These are phyloP conservation scores for Toxostoma redivivum DNA, from an alignment of 2,113 vertebrate genomes.

Conservation along the genomic window DNA sequence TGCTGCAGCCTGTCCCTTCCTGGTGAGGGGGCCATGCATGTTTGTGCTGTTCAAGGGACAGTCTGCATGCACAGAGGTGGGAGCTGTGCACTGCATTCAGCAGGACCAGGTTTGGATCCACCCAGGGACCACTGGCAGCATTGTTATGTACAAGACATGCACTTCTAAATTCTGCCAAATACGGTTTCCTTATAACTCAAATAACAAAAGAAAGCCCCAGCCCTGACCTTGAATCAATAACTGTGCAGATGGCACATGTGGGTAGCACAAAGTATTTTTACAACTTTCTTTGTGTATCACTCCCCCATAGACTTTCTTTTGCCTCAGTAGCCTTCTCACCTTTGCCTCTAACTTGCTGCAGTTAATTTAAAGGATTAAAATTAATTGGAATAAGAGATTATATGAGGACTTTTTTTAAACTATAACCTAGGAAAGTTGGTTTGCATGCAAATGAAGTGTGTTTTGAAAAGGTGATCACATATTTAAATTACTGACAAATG, in stretches of 20 bases:
- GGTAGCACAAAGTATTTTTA: neutral
- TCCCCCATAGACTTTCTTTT: neutral
- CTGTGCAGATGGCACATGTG: neutral
- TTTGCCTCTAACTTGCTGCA: neutral
- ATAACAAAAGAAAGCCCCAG: neutral
- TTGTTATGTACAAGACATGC: neutral
- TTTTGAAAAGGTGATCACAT: neutral
- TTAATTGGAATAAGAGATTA: neutral
- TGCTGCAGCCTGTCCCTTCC: neutral
- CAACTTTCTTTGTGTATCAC: neutral
- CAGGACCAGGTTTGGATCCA: neutral
- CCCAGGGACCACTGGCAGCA: neutral
- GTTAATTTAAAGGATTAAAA: slow-evolving; percentile 15
- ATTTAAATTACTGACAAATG: neutral
- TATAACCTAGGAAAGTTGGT: neutral
- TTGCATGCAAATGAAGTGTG: neutral
- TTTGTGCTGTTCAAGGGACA: neutral
- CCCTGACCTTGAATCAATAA: neutral
- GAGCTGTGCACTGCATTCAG: neutral
- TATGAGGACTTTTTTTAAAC: neutral
- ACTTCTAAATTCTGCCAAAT: neutral
- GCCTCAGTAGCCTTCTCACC: neutral
- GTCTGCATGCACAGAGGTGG: neutral
- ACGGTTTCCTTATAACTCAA: neutral
- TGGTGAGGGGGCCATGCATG: neutral